phyloP scores from a whole-genome alignment of 2,113 vertebrate species.

The Nycticebus coucang region DNA sequence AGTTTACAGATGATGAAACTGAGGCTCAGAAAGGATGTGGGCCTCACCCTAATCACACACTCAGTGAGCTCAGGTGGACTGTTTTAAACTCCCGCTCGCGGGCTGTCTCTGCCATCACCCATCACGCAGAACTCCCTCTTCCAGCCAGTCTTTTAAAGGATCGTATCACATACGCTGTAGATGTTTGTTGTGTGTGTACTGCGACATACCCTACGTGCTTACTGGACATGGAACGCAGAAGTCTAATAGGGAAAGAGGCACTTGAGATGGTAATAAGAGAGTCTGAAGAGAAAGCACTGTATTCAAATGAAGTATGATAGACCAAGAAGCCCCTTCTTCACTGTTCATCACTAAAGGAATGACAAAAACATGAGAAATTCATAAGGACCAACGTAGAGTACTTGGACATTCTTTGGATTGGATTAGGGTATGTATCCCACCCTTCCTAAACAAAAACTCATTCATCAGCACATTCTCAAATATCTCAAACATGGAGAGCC shows the following conservation, averaged over 20 bases:
- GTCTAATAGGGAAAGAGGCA: background rate
- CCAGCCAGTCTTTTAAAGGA: background rate
- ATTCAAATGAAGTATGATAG: background rate
- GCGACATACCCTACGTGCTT: background rate
- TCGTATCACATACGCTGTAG: background rate
- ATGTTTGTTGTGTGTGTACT: background rate
- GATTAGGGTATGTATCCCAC: background rate
- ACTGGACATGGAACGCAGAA: background rate
- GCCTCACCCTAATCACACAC: too few relatives aligned
- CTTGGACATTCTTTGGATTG: background rate
- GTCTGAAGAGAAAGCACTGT: background rate
- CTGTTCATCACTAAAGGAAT: background rate
- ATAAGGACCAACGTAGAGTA: background rate
- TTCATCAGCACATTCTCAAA: background rate
- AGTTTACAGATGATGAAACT: background rate
- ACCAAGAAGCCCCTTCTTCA: background rate
- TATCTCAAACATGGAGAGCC: background rate
- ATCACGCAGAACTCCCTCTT: background rate
- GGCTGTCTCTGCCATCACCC: background rate
- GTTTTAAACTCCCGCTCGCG: background rate
- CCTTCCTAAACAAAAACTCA: background rate
- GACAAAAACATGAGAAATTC: slow-evolving; percentile 22
- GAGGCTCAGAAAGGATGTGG: background rate
- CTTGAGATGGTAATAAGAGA: background rate
- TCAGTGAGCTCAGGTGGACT: background rate